Evolutionary conservation across 1,140 invertebrate genomes (phyloP).

Genomic region (Scaptomyza montana): DNA sequence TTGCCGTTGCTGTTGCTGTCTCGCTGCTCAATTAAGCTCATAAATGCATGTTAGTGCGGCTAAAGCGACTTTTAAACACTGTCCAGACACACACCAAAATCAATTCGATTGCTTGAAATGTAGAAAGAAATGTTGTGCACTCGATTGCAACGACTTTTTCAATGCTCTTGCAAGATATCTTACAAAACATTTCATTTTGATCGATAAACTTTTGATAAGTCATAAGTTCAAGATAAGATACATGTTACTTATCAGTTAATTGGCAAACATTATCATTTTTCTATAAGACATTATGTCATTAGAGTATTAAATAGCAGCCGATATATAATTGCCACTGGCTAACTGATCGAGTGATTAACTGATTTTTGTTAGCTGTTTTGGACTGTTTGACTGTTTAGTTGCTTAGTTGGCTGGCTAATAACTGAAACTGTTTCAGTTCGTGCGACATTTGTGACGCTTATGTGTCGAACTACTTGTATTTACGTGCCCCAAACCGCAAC

Average conservation of each 20-base stretch:
- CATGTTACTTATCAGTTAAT: not conserved
- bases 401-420: slow-evolving; percentile 16
- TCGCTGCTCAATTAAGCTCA: slow-evolving; percentile 36
- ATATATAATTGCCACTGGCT: not conserved
- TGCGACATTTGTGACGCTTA: slow-evolving; percentile 10
- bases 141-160: not conserved
- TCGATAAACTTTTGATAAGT: not conserved
- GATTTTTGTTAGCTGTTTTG: not conserved
- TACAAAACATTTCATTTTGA: too few relatives aligned
- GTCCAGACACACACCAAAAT: slow-evolving; percentile 11
- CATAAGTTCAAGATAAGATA: not conserved
- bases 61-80: slow-evolving; percentile 29
- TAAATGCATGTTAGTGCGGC: slow-evolving; percentile 34
- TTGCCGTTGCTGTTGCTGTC: not conserved
- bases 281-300: not conserved
- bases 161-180: slow-evolving; percentile 7
- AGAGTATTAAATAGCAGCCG: not conserved
- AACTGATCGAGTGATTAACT: slow-evolving; percentile 3
- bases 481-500: slow-evolving; percentile 70
- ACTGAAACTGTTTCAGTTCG: slow-evolving; percentile 26
- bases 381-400: slow-evolving; percentile 3
- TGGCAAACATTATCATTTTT: not conserved
- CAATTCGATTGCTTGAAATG: slow-evolving; percentile 25
- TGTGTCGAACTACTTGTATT: slow-evolving; percentile 32
- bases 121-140: not conserved